Evolutionary conservation across 2,113 vertebrate species (phyloP).

Genomic region (Agapornis roseicollis): DNA sequence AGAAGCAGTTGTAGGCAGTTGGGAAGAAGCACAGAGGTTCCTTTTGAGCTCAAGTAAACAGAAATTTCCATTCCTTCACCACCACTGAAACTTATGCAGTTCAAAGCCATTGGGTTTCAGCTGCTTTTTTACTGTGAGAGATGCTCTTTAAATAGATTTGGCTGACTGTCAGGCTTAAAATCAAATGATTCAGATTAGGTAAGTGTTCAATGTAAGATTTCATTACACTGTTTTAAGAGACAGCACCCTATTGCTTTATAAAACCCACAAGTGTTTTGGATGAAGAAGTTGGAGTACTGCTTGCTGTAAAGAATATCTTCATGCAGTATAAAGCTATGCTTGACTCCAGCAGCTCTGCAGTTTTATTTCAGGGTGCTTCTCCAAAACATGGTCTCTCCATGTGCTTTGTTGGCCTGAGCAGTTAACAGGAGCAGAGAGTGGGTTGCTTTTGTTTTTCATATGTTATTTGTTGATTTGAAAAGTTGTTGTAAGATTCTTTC

Average conservation of each 20-base stretch:
- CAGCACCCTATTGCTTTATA: background rate
- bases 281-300: background rate
- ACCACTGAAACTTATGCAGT: background rate
- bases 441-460: background rate
- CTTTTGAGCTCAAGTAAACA: fast-evolving
- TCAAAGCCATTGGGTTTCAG: background rate
- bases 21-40: background rate
- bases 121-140: background rate
- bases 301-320: background rate
- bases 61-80: background rate
- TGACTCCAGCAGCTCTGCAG: background rate
- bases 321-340: background rate
- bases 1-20: background rate
- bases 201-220: slow-evolving; percentile 25
- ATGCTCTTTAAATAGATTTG: slow-evolving; percentile 52
- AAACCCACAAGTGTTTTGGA: background rate
- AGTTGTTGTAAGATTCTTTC: background rate
- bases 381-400: background rate
- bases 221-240: background rate
- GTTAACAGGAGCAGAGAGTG: background rate
- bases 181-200: slow-evolving; percentile 61
- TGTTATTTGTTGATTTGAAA: background rate
- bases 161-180: slow-evolving; percentile 57
- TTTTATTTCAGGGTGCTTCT: background rate
- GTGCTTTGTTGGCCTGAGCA: background rate